Conservation (phyloP, 2,888 invertebrate genomes). For the Caenorhabditis sp. region DNA sequence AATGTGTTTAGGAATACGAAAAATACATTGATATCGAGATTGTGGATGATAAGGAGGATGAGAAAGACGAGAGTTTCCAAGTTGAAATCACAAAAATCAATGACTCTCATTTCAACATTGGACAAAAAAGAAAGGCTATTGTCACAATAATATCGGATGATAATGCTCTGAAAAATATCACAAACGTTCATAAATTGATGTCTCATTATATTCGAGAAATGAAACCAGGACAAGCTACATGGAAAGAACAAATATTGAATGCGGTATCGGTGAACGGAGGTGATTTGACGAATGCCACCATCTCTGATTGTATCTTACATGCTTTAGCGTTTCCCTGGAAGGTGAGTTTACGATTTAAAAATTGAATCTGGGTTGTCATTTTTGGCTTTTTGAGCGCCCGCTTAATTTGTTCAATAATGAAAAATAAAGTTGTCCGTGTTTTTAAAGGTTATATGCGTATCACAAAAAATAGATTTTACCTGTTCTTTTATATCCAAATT, state of each 20-base stretch:
- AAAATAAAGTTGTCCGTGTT: too few relatives aligned
- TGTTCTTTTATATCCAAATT: too few relatives aligned
- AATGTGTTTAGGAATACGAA: conserved; percentile 72
- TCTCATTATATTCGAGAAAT: conserved; percentile 52
- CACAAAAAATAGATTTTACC: too few relatives aligned
- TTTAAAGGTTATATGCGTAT: too few relatives aligned
- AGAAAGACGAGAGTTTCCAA: conserved; percentile 77
- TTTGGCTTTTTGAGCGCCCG: too few relatives aligned
- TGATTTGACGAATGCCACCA: conserved; percentile 75
- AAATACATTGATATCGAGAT: conserved; percentile 75
- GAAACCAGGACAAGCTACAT: conserved; percentile 54
- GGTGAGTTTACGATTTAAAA: neutral
- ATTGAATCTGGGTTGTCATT: too few relatives aligned
- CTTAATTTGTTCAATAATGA: too few relatives aligned
- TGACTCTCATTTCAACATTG: conserved; percentile 72
- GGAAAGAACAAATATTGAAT: conserved; percentile 72
- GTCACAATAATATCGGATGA: conserved; percentile 76
- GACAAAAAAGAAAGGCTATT: conserved; percentile 71
- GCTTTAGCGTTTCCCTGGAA: conserved; percentile 70
- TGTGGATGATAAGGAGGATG: conserved; percentile 75
- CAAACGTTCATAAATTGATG: conserved; percentile 53
- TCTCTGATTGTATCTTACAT: conserved; percentile 75
- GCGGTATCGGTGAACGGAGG: conserved; percentile 77
- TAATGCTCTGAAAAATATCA: conserved; percentile 69
- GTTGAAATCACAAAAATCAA: conserved; percentile 71